Percentiles rank a stretch among this genome's conserved stretches.
Conservation (phyloP, 2,888 invertebrate genomes). For the Auanema freiburgensis region DNA sequence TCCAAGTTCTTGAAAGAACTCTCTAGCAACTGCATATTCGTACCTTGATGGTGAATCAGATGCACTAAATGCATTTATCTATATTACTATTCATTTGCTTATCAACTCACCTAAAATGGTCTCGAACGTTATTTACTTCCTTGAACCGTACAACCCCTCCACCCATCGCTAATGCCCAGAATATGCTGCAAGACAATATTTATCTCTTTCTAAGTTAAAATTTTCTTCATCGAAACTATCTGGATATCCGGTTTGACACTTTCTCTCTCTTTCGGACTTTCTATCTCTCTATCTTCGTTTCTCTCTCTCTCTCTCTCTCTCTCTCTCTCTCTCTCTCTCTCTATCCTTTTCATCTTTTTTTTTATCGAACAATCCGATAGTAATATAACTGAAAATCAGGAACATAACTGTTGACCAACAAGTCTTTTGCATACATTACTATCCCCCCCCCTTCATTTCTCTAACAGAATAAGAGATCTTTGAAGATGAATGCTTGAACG, state of each 20-base stretch:
- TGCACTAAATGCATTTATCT: slow-evolving; percentile 33
- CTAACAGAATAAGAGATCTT: too few species aligned
- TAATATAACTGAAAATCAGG: background rate
- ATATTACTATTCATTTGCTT: background rate
- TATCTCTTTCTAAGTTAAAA: slow-evolving; percentile 10
- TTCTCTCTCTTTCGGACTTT: background rate
- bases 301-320: too few species aligned
- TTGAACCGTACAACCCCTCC: slow-evolving; percentile 56
- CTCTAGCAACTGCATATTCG: slow-evolving; percentile 59
- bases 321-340: too few species aligned
- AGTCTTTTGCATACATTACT: too few species aligned
- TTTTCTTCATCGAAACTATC: background rate
- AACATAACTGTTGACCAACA: background rate
- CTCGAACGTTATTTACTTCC: slow-evolving; percentile 62
- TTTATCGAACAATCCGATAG: background rate
- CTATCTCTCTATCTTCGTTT: background rate
- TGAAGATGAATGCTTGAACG: too few species aligned
- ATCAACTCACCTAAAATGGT: slow-evolving; percentile 52
- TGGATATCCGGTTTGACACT: background rate
- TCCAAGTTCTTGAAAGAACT: slow-evolving; percentile 62
- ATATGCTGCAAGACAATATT: slow-evolving; percentile 35
- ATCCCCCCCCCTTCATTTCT: too few species aligned
- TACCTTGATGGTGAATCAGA: slow-evolving; percentile 57
- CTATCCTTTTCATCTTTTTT: background rate
- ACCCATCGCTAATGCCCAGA: slow-evolving; percentile 46